These are phyloP conservation scores for Drosophila ezoana DNA, from an alignment of 2,888 invertebrate genomes.

Conservation along the genomic window DNA sequence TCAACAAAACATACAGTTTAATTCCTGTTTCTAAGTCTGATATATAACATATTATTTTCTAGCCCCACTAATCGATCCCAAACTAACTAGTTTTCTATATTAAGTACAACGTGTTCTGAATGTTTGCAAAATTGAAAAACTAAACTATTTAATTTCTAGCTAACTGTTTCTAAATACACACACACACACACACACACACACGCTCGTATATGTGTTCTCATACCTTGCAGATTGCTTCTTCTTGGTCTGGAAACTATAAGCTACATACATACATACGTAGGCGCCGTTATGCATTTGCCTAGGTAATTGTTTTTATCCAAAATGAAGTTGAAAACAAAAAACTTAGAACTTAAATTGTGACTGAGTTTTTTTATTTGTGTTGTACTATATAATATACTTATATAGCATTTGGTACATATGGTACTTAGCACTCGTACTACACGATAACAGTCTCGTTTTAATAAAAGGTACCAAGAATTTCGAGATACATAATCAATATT, in stretches of 20 bases:
- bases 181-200: too few relatives aligned
- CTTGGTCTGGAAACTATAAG: conserved; percentile 20
- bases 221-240: conserved; percentile 13
- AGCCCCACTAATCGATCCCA: not conserved
- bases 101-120: not conserved
- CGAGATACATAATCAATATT: conserved; percentile 41
- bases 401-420: conserved; percentile 19
- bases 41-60: not conserved
- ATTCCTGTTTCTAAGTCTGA: not conserved
- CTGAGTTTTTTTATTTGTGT: conserved; percentile 20
- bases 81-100: not conserved
- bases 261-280: conserved; percentile 34
- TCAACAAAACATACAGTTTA: not conserved
- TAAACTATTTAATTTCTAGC: not conserved
- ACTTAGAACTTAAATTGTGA: conserved; percentile 18
- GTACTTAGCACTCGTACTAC: conserved; percentile 40
- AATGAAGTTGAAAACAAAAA: conserved; percentile 13
- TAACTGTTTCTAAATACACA: not conserved
- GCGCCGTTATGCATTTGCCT: conserved; percentile 8
- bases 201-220: not conserved
- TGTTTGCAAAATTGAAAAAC: not conserved
- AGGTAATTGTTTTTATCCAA: conserved; percentile 3
- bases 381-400: conserved; percentile 19
- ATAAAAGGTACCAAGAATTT: conserved; percentile 30
- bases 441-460: conserved; percentile 30